Evolutionary conservation across 2,797 vertebrate genomes (phyloP), one percentile per base, ranked within the genome.

Genomic region (Crypturellus tataupa): DNA sequence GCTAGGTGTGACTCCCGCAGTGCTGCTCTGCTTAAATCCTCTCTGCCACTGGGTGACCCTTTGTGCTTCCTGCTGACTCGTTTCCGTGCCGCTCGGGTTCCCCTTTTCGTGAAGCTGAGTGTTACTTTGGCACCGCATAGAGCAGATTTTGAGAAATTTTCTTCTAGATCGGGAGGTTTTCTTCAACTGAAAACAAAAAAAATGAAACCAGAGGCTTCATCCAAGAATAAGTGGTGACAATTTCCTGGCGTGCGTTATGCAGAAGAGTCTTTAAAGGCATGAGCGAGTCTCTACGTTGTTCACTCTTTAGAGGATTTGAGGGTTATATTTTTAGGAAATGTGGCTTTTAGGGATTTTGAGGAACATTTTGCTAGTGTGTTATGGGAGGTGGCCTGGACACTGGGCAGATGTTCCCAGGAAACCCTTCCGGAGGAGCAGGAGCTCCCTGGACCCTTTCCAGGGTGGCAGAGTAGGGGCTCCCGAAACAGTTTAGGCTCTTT

Each of bases 361-460:
- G 33, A 31, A 40, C 6, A 2, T 9, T 31, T 35, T 55, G 6
- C 24, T 35, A 0, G 20, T 21, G 6, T 0, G 2, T 19, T 21
- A 1, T 2, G 37, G 37, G 63, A 18, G 47, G 11, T 47, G 47
- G 11, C 21, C 47, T 47, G 47, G 20, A 23, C 46, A 21, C 10
- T 19, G 46, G 10, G 20, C 21, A 23, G 20, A 47, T 10, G 10
- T 23, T 11, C 21, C 46, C 46, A 47, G 21, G 46, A 47, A 47
- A 47, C 46, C 46, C 23, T 42, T 15, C 40, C 14, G 15, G 40
- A 42, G 40, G 40, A 42, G 40, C 42, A 44, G 42, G 16, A 44
- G 42, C 42, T 18, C 16, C 42, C 42, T 17, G 42, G 42, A 44
- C 42, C 42, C 42, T 44, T 44, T 24, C 47, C 47, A 46, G 18